Conservation (phyloP, 1,140 invertebrate genomes). For the Muscidifurax raptorellus region DNA sequence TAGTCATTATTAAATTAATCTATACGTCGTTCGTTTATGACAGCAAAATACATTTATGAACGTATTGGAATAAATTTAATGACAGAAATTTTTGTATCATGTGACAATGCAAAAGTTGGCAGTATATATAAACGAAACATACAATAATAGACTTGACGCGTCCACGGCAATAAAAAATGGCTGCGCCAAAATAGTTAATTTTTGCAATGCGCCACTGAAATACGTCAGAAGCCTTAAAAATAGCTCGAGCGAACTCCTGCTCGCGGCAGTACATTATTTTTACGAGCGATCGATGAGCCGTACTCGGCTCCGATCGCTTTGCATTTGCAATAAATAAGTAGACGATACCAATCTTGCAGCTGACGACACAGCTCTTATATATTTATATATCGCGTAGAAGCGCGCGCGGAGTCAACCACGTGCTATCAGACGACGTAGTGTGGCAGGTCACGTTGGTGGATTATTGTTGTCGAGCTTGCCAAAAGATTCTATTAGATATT, state of each 20-base stretch:
- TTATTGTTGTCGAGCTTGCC: neutral
- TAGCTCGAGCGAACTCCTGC: neutral
- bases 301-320: neutral
- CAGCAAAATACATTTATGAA: too few relatives aligned
- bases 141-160: too few relatives aligned
- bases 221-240: neutral
- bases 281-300: neutral
- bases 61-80: too few relatives aligned
- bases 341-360: neutral
- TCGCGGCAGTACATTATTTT: neutral
- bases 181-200: neutral
- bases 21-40: neutral
- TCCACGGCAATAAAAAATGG: neutral
- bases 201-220: too few relatives aligned
- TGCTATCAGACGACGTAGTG: too few relatives aligned
- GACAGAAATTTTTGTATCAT: too few relatives aligned
- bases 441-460: neutral
- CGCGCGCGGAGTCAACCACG: neutral
- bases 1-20: neutral
- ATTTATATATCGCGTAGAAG: neutral
- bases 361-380: neutral
- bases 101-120: too few relatives aligned
- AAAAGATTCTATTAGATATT: neutral
- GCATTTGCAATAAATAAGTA: constrained; percentile 3
- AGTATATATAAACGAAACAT: too few relatives aligned